Evolutionary conservation across 2,113 vertebrate species (phyloP), one percentile per base, ranked within the genome.

Genomic region (Macaca mulatta): DNA sequence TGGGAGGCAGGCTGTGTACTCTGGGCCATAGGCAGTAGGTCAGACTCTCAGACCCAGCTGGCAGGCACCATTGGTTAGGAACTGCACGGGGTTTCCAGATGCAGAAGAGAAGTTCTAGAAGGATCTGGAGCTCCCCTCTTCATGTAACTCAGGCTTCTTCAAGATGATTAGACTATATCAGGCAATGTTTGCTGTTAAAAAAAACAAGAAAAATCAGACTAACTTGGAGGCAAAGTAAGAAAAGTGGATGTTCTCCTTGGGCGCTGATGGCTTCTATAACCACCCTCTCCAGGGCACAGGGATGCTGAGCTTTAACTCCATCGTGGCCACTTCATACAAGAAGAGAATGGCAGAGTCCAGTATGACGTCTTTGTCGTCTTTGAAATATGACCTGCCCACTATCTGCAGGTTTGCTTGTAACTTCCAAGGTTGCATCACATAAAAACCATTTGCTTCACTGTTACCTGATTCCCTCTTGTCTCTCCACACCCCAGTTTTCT

Each of bases 351-450:
- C 13, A 55, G 30, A 52, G 2, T 48, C 88, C n/a, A 8, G 14
- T 5, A 48, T 22, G 64, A 18, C 14, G 16, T 55, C 43, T 64
- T 88, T 18, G 4, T 82, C 2, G 43, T 55, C 35, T 43, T 83
- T 84, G 77, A 72, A 48, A 20, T 70, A 23, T 3, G n/a, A 9
- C 52, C 45, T 1, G 0, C 45, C 52, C 17, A 1, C 8, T 0
- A 8, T 30, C 89, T 93, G 11, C 22, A 70, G 22, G 12, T 48
- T 78, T 45, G 61, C 82, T 45, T 59, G 23, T 38, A 25, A 59
- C 22, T 85, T 20, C 16, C 74, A 25, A 81, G 83, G 2, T 52
- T 30, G 35, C 48, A 40, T 32, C 5, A 43, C 32, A 7, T 75
- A 45, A 50, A 89, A 38, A 43, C 4, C 61, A 25, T 50, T 70